Percentiles rank a stretch among this genome's conserved stretches.
Conservation (phyloP, 2,113 vertebrate species). For the Phrynosoma blainvillii region DNA sequence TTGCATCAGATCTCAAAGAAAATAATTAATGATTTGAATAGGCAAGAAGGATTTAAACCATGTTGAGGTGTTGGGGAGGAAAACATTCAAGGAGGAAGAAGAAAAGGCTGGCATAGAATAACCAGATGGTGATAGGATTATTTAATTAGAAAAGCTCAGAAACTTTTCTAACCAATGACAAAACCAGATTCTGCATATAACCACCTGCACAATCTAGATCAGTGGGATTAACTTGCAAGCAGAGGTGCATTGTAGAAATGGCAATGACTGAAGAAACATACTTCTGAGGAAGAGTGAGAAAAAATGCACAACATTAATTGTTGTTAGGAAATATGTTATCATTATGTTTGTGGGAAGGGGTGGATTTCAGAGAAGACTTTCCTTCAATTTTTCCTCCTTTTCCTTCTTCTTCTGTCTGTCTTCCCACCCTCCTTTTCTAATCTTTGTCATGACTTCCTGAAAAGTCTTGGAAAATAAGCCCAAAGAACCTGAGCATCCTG, state of each 20-base stretch:
- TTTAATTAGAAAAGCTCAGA: background rate
- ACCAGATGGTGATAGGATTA: too few species aligned
- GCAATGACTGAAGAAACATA: background rate
- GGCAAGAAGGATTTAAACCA: background rate
- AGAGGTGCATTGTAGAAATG: background rate
- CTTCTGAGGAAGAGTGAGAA: background rate
- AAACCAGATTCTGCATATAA: background rate
- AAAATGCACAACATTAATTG: background rate
- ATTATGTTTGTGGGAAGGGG: background rate
- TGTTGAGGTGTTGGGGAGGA: background rate
- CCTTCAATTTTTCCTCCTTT: background rate
- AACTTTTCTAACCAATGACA: background rate
- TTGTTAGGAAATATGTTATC: background rate
- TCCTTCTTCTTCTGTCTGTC: constrained; percentile 5
- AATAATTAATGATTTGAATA: background rate
- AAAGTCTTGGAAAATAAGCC: constrained; percentile 56
- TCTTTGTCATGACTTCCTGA: background rate
- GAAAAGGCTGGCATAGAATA: background rate
- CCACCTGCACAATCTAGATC: background rate
- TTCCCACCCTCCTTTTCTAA: background rate
- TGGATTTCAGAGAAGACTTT: background rate
- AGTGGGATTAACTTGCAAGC: background rate
- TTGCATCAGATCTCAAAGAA: background rate
- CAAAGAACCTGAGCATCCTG: constrained; percentile 57
- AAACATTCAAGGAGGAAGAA: background rate